phyloP scores from a whole-genome alignment of 2,113 vertebrate species.

The Cyprinus carpio region DNA sequence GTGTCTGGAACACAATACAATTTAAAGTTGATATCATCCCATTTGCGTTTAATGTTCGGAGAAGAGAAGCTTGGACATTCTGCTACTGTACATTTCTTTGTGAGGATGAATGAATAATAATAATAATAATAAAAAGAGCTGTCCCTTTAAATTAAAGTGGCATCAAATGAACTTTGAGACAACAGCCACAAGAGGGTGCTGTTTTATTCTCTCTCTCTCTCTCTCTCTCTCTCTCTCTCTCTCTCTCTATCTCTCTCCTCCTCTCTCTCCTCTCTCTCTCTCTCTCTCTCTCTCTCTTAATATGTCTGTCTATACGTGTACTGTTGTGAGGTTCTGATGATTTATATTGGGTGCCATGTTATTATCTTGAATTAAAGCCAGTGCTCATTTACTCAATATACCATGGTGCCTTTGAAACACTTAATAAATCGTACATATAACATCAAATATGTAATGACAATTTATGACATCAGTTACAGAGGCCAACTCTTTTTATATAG shows the following conservation, averaged over 20 bases:
- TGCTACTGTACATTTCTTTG: background rate
- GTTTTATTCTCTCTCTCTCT: background rate
- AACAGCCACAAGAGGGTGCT: constrained; percentile 11
- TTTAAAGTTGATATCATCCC: background rate
- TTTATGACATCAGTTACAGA: background rate
- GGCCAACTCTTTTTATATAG: background rate
- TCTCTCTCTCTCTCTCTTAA: too few relatives aligned
- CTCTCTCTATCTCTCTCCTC: too few relatives aligned
- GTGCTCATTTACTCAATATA: background rate
- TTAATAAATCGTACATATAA: background rate
- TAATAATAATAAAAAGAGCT: background rate
- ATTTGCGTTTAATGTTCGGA: background rate
- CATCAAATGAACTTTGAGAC: background rate
- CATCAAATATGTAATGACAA: background rate
- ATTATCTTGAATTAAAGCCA: background rate
- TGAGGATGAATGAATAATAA: too few relatives aligned
- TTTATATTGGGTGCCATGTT: background rate
- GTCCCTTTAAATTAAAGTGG: background rate
- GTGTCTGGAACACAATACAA: background rate
- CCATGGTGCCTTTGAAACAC: background rate
- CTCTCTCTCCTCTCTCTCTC: too few relatives aligned
- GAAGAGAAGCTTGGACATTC: background rate
- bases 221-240: too few relatives aligned
- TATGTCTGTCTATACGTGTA: background rate
- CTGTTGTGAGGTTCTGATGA: background rate